Evolutionary conservation across 2,888 invertebrate genomes (phyloP).

Genomic region (Pristionchus maxplancki): DNA sequence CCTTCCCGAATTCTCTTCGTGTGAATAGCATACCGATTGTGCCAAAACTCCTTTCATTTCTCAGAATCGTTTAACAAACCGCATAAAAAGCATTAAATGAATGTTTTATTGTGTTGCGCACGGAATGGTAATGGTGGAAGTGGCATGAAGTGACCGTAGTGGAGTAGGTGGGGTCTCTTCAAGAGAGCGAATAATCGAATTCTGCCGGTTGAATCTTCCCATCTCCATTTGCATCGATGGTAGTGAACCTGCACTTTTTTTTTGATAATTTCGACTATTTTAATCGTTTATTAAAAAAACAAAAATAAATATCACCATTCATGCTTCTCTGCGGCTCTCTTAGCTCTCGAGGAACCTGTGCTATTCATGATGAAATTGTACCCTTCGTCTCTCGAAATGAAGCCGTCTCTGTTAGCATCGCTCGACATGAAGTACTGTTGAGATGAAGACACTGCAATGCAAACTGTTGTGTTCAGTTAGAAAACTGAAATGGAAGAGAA

Average conservation of each 20-base stretch:
- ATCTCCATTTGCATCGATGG: not conserved
- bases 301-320: not conserved
- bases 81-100: not conserved
- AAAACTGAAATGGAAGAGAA: too few species aligned
- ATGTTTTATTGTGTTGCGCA: not conserved
- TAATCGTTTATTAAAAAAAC: not conserved
- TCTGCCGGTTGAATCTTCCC: not conserved
- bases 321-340: not conserved
- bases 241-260: not conserved
- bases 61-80: not conserved
- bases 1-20: not conserved
- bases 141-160: not conserved
- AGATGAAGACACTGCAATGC: too few species aligned
- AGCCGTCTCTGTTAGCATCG: not conserved
- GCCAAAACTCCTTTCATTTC: too few species aligned
- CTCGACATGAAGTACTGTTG: not conserved
- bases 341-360: not conserved
- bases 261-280: not conserved
- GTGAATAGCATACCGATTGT: not conserved
- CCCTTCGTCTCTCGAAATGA: not conserved
- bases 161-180: not conserved
- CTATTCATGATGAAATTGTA: not conserved
- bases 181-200: not conserved
- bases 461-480: too few species aligned
- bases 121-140: not conserved